phyloP scores from a whole-genome alignment of 2,113 vertebrate species.

The Opisthocomus hoazin region DNA sequence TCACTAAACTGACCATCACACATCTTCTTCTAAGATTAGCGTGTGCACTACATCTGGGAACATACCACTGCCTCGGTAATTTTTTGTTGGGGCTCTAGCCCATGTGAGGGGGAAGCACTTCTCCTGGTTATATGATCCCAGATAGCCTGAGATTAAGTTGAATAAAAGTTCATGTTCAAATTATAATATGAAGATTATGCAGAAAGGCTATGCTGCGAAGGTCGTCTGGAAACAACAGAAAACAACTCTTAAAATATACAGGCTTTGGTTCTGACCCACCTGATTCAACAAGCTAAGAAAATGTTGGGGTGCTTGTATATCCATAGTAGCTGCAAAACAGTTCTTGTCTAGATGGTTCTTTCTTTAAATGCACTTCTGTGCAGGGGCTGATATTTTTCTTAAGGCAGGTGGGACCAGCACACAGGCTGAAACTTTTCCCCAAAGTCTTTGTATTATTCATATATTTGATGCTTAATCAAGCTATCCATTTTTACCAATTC shows the following conservation, averaged over 20 bases:
- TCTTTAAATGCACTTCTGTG: not conserved
- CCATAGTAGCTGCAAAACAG: not conserved
- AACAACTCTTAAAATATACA: not conserved
- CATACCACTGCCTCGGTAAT: not conserved
- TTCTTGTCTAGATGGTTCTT: not conserved
- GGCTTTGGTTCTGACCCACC: not conserved
- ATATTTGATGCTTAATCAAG: not conserved
- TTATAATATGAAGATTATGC: not conserved
- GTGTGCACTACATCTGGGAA: not conserved
- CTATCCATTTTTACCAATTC: not conserved
- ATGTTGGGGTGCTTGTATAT: not conserved
- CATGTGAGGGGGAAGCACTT: not conserved
- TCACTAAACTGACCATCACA: not conserved
- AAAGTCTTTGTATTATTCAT: not conserved
- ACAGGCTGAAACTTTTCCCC: not conserved
- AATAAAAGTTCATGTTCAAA: not conserved
- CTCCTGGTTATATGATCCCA: not conserved
- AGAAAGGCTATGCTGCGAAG: not conserved
- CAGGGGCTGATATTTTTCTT: not conserved
- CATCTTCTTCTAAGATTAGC: not conserved
- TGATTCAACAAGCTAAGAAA: not conserved
- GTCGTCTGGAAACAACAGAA: not conserved
- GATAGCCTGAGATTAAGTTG: not conserved
- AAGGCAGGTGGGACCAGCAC: not conserved
- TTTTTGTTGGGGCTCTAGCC: not conserved